These are phyloP conservation scores for Oryzias melastigma DNA, from an alignment of 2,113 vertebrate genomes.

Conservation along the genomic window DNA sequence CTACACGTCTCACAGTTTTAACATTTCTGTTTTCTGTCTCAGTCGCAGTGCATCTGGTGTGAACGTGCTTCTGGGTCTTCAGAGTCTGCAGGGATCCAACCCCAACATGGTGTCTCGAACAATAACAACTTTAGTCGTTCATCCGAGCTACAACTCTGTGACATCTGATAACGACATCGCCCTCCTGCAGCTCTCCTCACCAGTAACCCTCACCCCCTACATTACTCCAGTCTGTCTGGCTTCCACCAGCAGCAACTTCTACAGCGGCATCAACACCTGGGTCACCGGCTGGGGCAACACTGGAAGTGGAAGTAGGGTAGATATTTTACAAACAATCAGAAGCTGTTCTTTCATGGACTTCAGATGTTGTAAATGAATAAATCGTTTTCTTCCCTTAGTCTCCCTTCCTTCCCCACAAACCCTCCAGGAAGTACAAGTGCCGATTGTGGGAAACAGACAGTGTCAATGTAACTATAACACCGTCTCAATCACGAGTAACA, in stretches of 20 bases:
- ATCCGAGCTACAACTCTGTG: slow-evolving; percentile 31
- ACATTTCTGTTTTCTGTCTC: neutral
- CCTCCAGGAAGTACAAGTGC: slow-evolving; percentile 67
- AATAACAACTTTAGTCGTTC: slow-evolving; percentile 34
- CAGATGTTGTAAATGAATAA: too few species aligned
- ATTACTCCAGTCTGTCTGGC: slow-evolving; percentile 80
- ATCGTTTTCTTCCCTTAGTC: slow-evolving; percentile 2
- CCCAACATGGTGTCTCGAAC: slow-evolving; percentile 1
- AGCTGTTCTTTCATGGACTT: too few species aligned
- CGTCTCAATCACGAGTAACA: too few species aligned
- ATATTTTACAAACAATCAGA: neutral
- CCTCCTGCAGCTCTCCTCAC: slow-evolving; percentile 63
- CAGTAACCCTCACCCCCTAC: slow-evolving; percentile 58
- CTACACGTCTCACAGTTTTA: neutral
- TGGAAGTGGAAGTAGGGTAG: slow-evolving; percentile 60
- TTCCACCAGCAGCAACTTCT: slow-evolving; percentile 61
- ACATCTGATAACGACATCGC: slow-evolving; percentile 72
- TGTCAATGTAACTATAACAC: slow-evolving; percentile 66
- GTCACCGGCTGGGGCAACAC: slow-evolving; percentile 83
- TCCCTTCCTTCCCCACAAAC: slow-evolving; percentile 2
- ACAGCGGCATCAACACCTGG: slow-evolving; percentile 60
- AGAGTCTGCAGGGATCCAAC: slow-evolving; percentile 12
- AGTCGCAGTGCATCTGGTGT: slow-evolving; percentile 15
- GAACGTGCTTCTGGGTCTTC: slow-evolving; percentile 35
- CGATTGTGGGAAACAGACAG: slow-evolving; percentile 58